A percentile compares a stretch with the other conserved stretches of the same genome.
These are phyloP conservation scores for Heteromyza rotundicornis DNA, from an alignment of 2,888 invertebrate genomes.

Conservation along the genomic window DNA sequence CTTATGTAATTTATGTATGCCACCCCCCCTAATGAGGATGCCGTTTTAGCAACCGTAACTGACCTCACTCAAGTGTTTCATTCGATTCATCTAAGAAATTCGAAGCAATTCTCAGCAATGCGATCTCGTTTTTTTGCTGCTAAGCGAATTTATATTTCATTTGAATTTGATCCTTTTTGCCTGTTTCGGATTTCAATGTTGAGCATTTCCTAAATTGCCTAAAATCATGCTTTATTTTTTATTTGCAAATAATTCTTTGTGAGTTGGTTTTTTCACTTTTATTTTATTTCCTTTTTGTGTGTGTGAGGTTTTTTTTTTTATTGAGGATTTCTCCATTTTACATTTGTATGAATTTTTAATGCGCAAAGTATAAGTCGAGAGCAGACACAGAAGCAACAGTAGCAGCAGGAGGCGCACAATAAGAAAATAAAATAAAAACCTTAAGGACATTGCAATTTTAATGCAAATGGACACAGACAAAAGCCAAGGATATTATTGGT, in stretches of 20 bases:
- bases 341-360: slow-evolving; percentile 53
- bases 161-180: background rate
- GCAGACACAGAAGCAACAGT: background rate
- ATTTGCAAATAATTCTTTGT: background rate
- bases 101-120: background rate
- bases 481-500: slow-evolving; percentile 17
- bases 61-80: slow-evolving; percentile 47
- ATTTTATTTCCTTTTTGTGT: background rate
- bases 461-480: slow-evolving; percentile 46
- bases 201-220: background rate
- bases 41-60: slow-evolving; percentile 38
- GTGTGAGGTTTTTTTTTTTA: background rate
- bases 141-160: background rate
- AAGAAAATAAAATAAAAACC: slow-evolving; percentile 43
- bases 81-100: background rate
- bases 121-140: background rate
- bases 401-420: background rate
- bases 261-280: background rate
- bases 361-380: slow-evolving; percentile 30
- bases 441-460: slow-evolving; percentile 50
- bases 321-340: slow-evolving; percentile 51
- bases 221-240: slow-evolving; percentile 1
- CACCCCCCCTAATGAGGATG: too few relatives aligned
- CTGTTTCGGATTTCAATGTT: background rate
- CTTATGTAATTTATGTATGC: background rate